Conservation (phyloP, 1,140 invertebrate genomes). For the Lethocerus indicus region DNA sequence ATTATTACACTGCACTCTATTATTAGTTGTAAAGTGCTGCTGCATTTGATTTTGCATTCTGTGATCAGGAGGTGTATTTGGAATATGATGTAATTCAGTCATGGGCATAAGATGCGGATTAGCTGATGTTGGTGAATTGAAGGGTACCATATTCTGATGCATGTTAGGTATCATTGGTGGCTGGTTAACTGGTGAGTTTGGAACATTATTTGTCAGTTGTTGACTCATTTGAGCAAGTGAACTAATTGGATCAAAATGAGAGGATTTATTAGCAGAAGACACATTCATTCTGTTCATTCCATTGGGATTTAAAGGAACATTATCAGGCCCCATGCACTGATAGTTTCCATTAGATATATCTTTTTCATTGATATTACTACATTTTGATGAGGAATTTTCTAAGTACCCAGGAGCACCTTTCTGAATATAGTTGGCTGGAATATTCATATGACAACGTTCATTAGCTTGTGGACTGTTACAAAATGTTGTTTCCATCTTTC, state of each 20-base stretch:
- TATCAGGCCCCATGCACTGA: constrained; percentile 33
- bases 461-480: constrained; percentile 13
- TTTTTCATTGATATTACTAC: constrained; percentile 11
- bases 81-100: constrained; percentile 23
- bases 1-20: constrained; percentile 10
- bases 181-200: constrained; percentile 33
- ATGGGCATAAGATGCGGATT: constrained; percentile 37
- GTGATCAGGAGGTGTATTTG: constrained; percentile 14
- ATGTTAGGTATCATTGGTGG: constrained; percentile 24
- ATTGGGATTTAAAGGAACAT: constrained; percentile 69
- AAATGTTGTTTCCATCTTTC: constrained; percentile 12
- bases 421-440: constrained; percentile 17
- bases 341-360: constrained; percentile 15
- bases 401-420: constrained; percentile 20
- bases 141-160: constrained; percentile 32
- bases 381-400: constrained; percentile 4
- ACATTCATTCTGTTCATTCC: constrained; percentile 38
- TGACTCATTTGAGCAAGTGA: constrained; percentile 89
- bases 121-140: constrained; percentile 24
- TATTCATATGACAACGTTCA: constrained; percentile 11
- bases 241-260: constrained; percentile 79
- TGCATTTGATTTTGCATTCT: constrained; percentile 17
- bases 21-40: constrained; percentile 12
- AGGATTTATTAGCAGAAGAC: constrained; percentile 28
- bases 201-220: constrained; percentile 61